Evolutionary conservation across 2,113 vertebrate species (phyloP), one percentile per base, ranked within the genome.

Genomic region (Eudorcas thomsonii): DNA sequence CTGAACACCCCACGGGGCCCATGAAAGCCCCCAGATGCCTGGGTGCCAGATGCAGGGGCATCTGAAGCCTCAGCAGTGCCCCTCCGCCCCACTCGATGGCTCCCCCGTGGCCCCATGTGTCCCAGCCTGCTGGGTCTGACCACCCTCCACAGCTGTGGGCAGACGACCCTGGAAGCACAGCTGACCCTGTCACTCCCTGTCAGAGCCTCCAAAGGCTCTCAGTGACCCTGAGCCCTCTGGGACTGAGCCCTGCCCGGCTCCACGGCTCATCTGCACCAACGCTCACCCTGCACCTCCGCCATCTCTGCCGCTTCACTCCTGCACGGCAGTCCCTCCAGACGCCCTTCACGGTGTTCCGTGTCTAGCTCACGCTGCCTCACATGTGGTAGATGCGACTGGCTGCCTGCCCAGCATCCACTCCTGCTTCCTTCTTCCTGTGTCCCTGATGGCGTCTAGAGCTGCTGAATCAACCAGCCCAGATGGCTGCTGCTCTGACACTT

Each of bases 211-310:
- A 50, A 55, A 86, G 80, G 57, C 33, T 80, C 87, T 59, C 81
- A 67, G 6, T 19, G 55, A 50, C 23, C 64, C 13, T 19, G 25
- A 67, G 36, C 55, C 54, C 54, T 67, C 52, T 16, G 15, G 45
- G 23, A 59, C 92, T 12, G 21, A 60, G 88, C 28, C 74, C n/a
- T 74, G 60, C 39, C 7, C 0, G 2, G 36, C 7, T 52, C 80
- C 28, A 13, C 2, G 7, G 55, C 55, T 48, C 48, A 15, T 16
- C 8, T 60, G 14, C 62, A 13, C 2, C 2, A 25, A 54, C 0
- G 0, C 74, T 88, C 26, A 11, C 17, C 33, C 33, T 28, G 48
- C 21, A 45, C 19, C 50, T 52, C 54, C 0, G 2, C 16, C n/a
- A n/a, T 9, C 25, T 55, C 62, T 52, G 19, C 54, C 30, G 50